A percentile compares a stretch with the other conserved stretches of the same genome.
These are phyloP conservation scores for Tragelaphus buxtoni DNA, from an alignment of 2,113 vertebrate genomes.

Conservation along the genomic window DNA sequence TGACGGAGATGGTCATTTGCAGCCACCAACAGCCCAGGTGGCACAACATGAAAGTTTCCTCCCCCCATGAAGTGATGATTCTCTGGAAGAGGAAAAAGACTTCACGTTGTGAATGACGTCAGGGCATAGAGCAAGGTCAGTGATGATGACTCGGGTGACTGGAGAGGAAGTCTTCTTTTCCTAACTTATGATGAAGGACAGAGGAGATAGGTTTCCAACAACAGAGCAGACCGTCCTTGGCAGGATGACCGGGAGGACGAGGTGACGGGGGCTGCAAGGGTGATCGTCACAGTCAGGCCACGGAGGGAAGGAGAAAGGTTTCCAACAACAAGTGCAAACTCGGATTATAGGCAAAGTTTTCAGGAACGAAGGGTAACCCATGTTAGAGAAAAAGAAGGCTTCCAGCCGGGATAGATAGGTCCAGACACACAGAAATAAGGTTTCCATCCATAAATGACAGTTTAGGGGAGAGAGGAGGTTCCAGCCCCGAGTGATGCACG, in stretches of 20 bases:
- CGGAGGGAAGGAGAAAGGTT: no score
- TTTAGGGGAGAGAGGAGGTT: neutral
- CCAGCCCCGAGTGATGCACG: neutral
- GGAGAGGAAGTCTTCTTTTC: neutral
- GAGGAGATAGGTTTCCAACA: neutral
- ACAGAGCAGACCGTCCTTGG: neutral
- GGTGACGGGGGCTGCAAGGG: accelerated
- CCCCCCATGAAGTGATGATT: neutral
- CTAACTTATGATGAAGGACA: neutral
- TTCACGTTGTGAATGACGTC: neutral
- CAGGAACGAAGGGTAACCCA: neutral
- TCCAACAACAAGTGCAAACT: neutral
- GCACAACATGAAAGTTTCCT: neutral
- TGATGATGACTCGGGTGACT: accelerated
- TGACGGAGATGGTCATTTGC: accelerated
- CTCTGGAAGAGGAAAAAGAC: neutral
- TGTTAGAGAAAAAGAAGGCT: neutral
- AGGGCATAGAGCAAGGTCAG: neutral
- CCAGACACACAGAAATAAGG: neutral
- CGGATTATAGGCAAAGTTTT: neutral
- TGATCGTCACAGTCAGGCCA: accelerated
- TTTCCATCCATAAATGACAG: neutral
- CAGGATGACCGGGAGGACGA: accelerated
- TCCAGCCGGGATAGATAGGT: neutral
- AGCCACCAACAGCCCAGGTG: neutral